Evolutionary conservation across 2,113 vertebrate genomes (phyloP), one percentile per base, ranked within the genome.

Genomic region (Miniopterus natalensis): DNA sequence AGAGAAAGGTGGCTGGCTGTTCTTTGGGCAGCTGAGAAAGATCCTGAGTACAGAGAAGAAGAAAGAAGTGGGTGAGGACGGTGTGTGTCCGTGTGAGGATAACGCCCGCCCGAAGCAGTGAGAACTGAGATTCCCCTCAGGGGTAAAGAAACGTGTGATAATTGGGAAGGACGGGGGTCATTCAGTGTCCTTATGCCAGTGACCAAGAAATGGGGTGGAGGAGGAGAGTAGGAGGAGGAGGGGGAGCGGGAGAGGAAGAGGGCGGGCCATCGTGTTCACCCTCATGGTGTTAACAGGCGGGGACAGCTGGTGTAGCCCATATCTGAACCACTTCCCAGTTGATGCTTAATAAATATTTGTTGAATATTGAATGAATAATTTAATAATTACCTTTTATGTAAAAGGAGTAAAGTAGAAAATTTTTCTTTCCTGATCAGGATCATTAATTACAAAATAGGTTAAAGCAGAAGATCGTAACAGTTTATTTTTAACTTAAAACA

Each of bases 401-500:
- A 66, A 84, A 74, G 79, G 92, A 73, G 74, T 53, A 47, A 70
- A 31, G 47, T 31, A 7, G 36, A 47, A 53, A 31, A 31, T n/a
- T 66, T 78, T n/a, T 92, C 84, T 92, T 84, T 87, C 59, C 66
- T 90, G 36, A 73, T 65, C 21, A 55, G 59, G 80, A 78, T 59
- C 57, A 31, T 78, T 47, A 80, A 93, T 92, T 93, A 53, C 20
- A 66, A 51, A 84, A n/a, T 79, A 53, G 45, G 40, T 31, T 70
- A 75, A 71, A 75, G 84, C n/a, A 61, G 51, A 85, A 89, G 81
- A 83, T 65, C 15, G 0, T 83, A 75, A 84, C 74, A 40, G 84
- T 92, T 94, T 85, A 40, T 51, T 91, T 92, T 87, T 90, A 95
- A 92, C 90, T 85, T 85, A 74, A 92, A 96, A 78, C 92, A 95